Evolutionary conservation across 1,140 invertebrate species (phyloP), one percentile per base, ranked within the genome.

Genomic region (Cephus cinctus): DNA sequence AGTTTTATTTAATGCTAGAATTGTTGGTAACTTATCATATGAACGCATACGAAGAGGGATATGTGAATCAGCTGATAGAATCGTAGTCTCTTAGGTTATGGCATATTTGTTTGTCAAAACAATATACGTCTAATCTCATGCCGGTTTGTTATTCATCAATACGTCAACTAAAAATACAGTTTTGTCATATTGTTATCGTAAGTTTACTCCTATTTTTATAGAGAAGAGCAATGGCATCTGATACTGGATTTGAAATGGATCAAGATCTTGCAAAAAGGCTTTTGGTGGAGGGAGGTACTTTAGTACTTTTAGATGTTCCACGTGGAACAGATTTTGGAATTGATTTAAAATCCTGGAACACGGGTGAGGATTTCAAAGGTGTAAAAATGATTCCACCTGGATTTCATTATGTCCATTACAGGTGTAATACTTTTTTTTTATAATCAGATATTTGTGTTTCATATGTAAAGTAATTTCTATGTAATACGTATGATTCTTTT

Each of bases 371-470:
- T 69, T 99, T 98, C 73, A 84, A 88, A 51, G 97, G 96, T 11
- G 83, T 99, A 25, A 99, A 98, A 83, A 97, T 99, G 94, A 98
- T 99, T 54, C 96, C 96, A 1, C 92, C 94, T 11, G 97, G 97
- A 14, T 73, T 98, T 44, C 97, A 99, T 77, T 98, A 90, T 69
- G 79, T 98, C 5, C 92, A 94, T 76, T 97, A 91, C 68, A 95
- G 92, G 74, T n/a, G n/a, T 75, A 60, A 47, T 23, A 23, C 22
- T 34, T 42, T 16, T 15, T 39, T 18, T 25, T 31, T 4, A 18
- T n/a, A 19, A 38, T 39, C 4, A 27, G 22, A 5, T 9, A 8
- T 20, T 3, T 5, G 19, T 5, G 2, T n/a, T n/a, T n/a, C n/a
- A n/a, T n/a, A n/a, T 43, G 21, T 47, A 14, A 12, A 11, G 4